Evolutionary conservation across 1,140 invertebrate genomes (phyloP), one percentile per base, ranked within the genome.

Genomic region (Drosophila littoralis): DNA sequence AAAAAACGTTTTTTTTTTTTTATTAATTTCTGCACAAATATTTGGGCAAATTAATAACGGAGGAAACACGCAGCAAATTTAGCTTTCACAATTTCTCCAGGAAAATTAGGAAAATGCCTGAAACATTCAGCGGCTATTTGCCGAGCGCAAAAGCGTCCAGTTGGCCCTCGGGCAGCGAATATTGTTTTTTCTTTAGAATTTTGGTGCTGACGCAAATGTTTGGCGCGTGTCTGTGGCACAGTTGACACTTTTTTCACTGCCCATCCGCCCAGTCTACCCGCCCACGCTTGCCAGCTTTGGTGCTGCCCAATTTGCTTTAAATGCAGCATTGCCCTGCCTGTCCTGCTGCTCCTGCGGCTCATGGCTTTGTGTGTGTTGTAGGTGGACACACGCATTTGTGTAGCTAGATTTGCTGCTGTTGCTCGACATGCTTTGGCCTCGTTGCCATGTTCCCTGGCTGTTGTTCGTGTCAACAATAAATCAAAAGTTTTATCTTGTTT

Each of bases 401-500:
- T 28, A 50, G 83, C 32, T 79, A 81, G 55, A 78, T 68, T 46
- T 66, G 79, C 38, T 35, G 17, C 59, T 38, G n/a, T 33, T 50
- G 15, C 52, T 61, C 51, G 73, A 77, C 42, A 61, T 58, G 42
- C 73, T 38, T 28, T 32, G 67, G 46, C 45, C 43, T 79, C 52
- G 57, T 68, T 50, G 57, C 13, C 51, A 54, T 42, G 13, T 36
- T 28, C 2, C 22, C 22, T 28, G 60, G 32, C 63, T 66, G 82
- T 85, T 78, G 83, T 77, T 71, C 84, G 76, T 88, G 84, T 88
- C 84, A 88, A 84, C 84, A 82, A 88, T 88, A 88, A 88, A 88
- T 88, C 84, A 88, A 89, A 88, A 88, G 77, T 89, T 89, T 88
- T 88, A 88, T 88, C 84, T 89, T 86, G 68, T 77, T 77, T 86